Conservation (phyloP, 1,140 invertebrate species). For the Scylla paramamosain region DNA sequence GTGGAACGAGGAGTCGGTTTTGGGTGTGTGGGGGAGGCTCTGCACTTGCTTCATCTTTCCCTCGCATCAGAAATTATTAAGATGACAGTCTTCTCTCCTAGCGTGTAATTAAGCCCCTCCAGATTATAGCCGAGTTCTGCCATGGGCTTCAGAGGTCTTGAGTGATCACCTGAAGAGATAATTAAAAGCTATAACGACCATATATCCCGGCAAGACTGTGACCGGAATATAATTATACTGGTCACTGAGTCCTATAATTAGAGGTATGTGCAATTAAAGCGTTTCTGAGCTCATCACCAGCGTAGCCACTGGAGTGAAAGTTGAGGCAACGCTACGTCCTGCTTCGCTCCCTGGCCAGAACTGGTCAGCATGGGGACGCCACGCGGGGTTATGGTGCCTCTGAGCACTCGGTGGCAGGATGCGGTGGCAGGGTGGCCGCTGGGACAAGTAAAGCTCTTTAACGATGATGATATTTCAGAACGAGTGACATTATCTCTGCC, state of each 20-base stretch:
- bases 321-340: not conserved
- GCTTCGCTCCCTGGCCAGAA: not conserved
- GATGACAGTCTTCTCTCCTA: constrained; percentile 9
- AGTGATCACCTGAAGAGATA: not conserved
- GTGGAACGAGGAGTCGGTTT: not conserved
- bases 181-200: constrained; percentile 22
- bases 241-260: constrained; percentile 2
- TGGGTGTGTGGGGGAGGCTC: not conserved
- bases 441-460: constrained; percentile 22
- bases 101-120: not conserved
- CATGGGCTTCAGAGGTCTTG: not conserved
- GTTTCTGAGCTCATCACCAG: not conserved
- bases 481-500: constrained; percentile 4
- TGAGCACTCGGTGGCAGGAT: not conserved
- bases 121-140: not conserved
- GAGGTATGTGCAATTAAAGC: not conserved
- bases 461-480: constrained; percentile 4
- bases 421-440: not conserved
- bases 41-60: not conserved
- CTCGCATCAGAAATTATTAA: not conserved
- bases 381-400: not conserved
- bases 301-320: not conserved
- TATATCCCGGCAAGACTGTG: not conserved
- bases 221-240: not conserved
- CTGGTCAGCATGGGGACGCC: not conserved